phyloP scores from a whole-genome alignment of 2,888 invertebrate species.

The Calliphora vomitoria region DNA sequence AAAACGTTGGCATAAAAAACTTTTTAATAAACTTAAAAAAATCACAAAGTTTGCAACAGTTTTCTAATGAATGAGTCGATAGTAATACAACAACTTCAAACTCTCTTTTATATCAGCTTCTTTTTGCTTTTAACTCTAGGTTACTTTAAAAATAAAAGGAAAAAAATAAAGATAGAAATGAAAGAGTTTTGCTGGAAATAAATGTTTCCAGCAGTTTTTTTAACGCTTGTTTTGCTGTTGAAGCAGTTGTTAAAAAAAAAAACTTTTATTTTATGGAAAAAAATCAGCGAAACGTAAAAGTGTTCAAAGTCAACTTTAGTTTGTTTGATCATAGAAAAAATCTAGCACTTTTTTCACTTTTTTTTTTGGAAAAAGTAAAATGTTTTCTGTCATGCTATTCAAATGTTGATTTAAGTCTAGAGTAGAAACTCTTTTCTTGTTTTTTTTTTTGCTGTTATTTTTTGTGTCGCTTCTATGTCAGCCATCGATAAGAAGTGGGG shows the following conservation, averaged over 20 bases:
- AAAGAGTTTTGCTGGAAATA: conserved; percentile 55
- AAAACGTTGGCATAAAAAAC: conserved; percentile 46
- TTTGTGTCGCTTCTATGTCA: conserved; percentile 14
- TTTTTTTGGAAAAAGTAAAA: conserved; percentile 42
- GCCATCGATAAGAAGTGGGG: conserved; percentile 67
- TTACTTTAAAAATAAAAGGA: conserved; percentile 33
- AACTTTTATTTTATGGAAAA: conserved; percentile 70
- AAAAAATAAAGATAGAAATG: not conserved
- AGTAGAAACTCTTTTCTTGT: conserved; percentile 21
- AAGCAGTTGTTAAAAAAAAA: conserved; percentile 57
- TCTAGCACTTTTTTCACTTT: conserved; percentile 35
- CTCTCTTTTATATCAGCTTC: no score
- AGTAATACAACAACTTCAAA: conserved; percentile 41
- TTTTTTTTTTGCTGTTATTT: conserved; percentile 9
- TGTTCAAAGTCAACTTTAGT: conserved; percentile 81
- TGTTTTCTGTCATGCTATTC: conserved; percentile 71
- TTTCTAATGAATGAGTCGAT: conserved; percentile 62
- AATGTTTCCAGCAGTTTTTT: conserved; percentile 46
- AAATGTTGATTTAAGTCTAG: conserved; percentile 75
- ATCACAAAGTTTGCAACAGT: conserved; percentile 59
- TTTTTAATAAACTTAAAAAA: conserved; percentile 74
- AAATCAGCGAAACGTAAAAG: conserved; percentile 83
- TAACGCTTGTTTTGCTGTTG: not conserved
- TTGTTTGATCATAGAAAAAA: conserved; percentile 40
- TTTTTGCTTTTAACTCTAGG: conserved; percentile 30